Conservation (phyloP, 2,113 vertebrate genomes). For the mouse (Mus musculus) region GRCm39 chr13:72706001-72706500, state of each 20-base stretch:
- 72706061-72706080: not conserved
- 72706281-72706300: constrained; percentile 88
- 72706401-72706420: constrained; percentile 98
- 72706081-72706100: constrained; percentile 21
- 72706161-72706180: constrained; percentile 83
- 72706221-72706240: constrained; percentile 91
- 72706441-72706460: constrained; percentile 96
- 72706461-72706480: constrained; percentile 98
- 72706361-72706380: constrained; percentile 93
- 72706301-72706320: constrained; percentile 87
- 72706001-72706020: constrained; percentile 50
- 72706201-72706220: constrained; percentile 90
- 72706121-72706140: constrained; percentile 80
- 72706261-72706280: constrained; percentile 88
- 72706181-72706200: constrained; percentile 85
- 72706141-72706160: constrained; percentile 84
- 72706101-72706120: constrained; percentile 55
- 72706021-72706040: constrained; percentile 55
- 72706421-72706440: constrained; percentile 99
- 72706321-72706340: constrained; percentile 89
- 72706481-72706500: constrained; percentile 99
- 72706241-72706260: constrained; percentile 90
- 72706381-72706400: constrained; percentile 93
- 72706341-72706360: constrained; percentile 89
- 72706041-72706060: constrained; percentile 77